These are phyloP conservation scores for Spea multiplicata DNA, from an alignment of 2,113 vertebrate genomes.

Conservation along the genomic window DNA sequence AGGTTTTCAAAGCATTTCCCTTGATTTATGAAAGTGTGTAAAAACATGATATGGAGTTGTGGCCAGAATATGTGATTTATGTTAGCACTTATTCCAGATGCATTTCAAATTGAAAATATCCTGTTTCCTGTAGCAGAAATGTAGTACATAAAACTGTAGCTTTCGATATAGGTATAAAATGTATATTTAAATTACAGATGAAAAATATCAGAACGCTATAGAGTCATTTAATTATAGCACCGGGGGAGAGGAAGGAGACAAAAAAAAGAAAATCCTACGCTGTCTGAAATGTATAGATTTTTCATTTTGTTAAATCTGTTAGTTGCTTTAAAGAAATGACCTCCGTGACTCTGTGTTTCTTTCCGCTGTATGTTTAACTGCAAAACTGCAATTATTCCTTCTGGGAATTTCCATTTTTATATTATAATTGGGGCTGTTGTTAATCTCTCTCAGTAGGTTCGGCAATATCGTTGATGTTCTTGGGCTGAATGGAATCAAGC, in stretches of 20 bases:
- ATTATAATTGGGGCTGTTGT: constrained; percentile 31
- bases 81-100: constrained; percentile 6
- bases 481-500: constrained; percentile 2
- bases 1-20: neutral
- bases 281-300: constrained; percentile 15
- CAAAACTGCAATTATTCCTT: constrained; percentile 23
- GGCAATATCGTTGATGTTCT: constrained; percentile 19
- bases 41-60: constrained; percentile 10
- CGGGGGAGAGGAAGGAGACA: too few species aligned
- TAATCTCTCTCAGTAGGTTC: constrained; percentile 17
- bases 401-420: constrained; percentile 31
- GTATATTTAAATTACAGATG: too few species aligned
- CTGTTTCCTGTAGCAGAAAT: neutral
- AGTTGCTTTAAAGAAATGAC: constrained; percentile 14
- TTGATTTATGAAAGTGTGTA: constrained; percentile 18
- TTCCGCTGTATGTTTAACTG: constrained; percentile 12
- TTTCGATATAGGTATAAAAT: neutral
- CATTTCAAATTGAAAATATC: constrained; percentile 7
- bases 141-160: neutral
- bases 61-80: constrained; percentile 11
- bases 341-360: constrained; percentile 7
- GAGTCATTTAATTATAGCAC: too few species aligned
- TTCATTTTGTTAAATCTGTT: constrained; percentile 12
- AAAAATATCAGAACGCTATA: too few species aligned
- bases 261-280: neutral